phyloP scores from a whole-genome alignment of 1,140 invertebrate genomes.

The Musca domestica region DNA sequence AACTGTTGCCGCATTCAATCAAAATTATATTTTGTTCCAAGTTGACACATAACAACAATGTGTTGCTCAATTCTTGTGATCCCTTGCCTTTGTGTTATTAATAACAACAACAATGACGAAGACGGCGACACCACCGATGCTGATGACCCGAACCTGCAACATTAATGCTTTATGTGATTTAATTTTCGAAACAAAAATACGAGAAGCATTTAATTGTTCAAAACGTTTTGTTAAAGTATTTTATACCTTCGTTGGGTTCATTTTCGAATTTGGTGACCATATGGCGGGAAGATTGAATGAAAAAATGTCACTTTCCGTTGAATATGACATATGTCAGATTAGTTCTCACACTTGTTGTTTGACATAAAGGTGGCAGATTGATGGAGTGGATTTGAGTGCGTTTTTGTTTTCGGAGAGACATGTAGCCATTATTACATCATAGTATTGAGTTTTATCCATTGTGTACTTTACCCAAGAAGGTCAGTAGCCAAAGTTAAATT shows the following conservation, averaged over 20 bases:
- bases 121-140: no score
- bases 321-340: constrained; percentile 11
- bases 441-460: no score
- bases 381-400: background rate
- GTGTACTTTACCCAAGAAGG: no score
- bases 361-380: constrained; percentile 7
- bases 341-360: constrained; percentile 18
- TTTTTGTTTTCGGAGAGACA: background rate
- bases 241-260: background rate
- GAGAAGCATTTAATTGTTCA: constrained; percentile 17
- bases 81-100: no score
- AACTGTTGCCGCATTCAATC: constrained; percentile 16
- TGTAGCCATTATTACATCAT: no score
- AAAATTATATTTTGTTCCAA: background rate
- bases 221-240: constrained; percentile 20
- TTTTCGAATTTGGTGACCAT: no score
- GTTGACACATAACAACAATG: constrained; percentile 7
- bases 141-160: no score
- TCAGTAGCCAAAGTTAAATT: no score
- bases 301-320: constrained; percentile 2
- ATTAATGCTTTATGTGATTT: no score
- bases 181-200: background rate
- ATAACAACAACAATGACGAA: no score
- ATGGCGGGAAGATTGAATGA: background rate
- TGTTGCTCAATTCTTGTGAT: no score